phyloP scores from a whole-genome alignment of 2,797 vertebrate genomes.

The Graptemys geographica region DNA sequence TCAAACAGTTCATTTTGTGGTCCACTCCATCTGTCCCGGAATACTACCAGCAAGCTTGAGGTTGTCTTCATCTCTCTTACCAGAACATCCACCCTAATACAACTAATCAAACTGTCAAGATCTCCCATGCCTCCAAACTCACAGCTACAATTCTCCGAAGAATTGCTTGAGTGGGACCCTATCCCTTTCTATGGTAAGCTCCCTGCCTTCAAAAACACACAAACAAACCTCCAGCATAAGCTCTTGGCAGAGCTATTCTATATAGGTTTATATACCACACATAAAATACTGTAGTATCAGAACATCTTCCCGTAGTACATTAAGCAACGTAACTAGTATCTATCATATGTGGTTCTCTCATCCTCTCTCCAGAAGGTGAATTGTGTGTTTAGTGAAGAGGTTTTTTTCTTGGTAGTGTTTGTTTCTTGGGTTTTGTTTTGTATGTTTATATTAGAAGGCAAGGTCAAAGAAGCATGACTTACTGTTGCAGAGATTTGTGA shows the following conservation, averaged over 20 bases:
- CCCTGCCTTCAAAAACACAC: not conserved
- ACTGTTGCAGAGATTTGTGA: not conserved
- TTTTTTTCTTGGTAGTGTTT: not conserved
- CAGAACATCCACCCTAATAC: not conserved
- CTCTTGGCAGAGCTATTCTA: not conserved
- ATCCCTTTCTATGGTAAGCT: not conserved
- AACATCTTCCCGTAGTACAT: not conserved
- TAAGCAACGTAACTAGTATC: not conserved
- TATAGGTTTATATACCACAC: not conserved
- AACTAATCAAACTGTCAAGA: not conserved
- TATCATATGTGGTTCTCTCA: not conserved
- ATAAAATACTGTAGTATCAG: not conserved
- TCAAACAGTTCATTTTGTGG: not conserved
- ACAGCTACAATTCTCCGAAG: not conserved
- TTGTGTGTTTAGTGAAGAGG: not conserved
- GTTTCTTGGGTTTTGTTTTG: not conserved
- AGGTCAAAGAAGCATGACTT: not conserved
- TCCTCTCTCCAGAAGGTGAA: not conserved
- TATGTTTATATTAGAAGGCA: not conserved
- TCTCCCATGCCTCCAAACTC: not conserved
- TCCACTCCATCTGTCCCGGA: not conserved
- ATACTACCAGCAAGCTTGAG: not conserved
- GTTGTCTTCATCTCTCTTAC: not conserved
- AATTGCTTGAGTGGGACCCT: not conserved
- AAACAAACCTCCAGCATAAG: not conserved